Evolutionary conservation across 2,888 invertebrate genomes (phyloP).

Genomic region (Xanthia icteritia): DNA sequence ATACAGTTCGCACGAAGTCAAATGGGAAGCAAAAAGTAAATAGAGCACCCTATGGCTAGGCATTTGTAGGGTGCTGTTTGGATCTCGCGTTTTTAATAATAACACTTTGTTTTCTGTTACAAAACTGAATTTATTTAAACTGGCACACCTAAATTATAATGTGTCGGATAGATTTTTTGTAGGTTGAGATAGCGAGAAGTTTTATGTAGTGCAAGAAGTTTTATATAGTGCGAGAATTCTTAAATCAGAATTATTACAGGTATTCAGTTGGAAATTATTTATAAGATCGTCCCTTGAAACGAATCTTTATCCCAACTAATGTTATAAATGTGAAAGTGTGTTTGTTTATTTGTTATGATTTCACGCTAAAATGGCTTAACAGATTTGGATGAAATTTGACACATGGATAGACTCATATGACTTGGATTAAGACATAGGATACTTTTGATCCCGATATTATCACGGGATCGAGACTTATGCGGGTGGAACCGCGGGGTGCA

Average conservation of each 20-base stretch:
- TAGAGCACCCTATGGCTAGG: conserved; percentile 1
- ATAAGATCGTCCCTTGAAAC: background rate
- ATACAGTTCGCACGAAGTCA: conserved; percentile 7
- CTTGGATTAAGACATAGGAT: no score
- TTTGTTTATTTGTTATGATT: no score
- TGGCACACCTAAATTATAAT: background rate
- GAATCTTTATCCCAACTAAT: background rate
- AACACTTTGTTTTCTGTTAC: background rate
- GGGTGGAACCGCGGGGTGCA: no score
- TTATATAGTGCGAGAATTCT: no score
- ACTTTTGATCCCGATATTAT: no score
- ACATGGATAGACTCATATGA: no score
- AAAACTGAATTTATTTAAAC: background rate
- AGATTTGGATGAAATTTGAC: no score
- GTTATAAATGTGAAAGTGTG: no score
- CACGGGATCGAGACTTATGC: no score
- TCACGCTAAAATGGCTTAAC: no score
- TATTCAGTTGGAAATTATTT: background rate
- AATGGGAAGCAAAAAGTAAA: conserved; percentile 21
- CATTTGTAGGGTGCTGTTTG: background rate
- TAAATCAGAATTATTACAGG: background rate
- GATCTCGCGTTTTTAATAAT: background rate
- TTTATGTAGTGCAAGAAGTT: background rate
- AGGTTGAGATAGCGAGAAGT: no score
- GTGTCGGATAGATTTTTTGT: background rate